Base-by-base conservation (phyloP, 2,888 invertebrate species). In the Caenorhabditis becei region DNA sequence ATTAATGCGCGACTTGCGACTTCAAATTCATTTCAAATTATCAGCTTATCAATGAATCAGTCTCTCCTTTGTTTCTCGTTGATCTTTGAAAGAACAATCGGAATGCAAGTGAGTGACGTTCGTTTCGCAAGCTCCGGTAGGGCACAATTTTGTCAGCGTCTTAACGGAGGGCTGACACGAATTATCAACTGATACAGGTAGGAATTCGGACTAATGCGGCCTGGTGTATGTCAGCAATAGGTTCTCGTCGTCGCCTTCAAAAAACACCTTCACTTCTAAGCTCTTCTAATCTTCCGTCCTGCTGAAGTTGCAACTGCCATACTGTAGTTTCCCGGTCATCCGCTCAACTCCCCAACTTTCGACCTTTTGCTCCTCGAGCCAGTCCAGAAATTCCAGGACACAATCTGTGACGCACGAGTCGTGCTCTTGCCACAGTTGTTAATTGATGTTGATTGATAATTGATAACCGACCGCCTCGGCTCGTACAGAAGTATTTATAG, bases 111-210 rank as follows among this genome's bases (percentile, higher is more conserved):
- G 24, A 62, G 16, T 70, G 70, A 70, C 70, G 70, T 70, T 71
- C 70, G 59, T 67, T 67, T 58, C 69, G 49, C 69, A 59, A 71
- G 51, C 71, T 71, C 71, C 71, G 71, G 62, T 26, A 26, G 56
- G 58, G 58, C 58, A 35, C 59, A 18, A 54, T 18, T 35, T 35
- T 61, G 71, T 72, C 72, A 72, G 63, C 63, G 54, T 72, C 61
- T 44, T 35, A 59, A 35, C 44, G 69, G 56, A 67, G 32, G 28
- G 47, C 47, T 44, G 65, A 66, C 58, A 58, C 47, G 58, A 69
- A 58, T 58, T 69, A 66, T n/a, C n/a, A n/a, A n/a, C 54, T 56
- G 54, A 66, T 66, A 32, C 26, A 41, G 41, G 41, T 11, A 5
- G 41, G 16, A 16, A 32, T 10, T 7, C 32, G 32, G 4, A 32